Evolutionary conservation across 2,888 invertebrate species (phyloP).

Genomic region (Drosophila rubida): DNA sequence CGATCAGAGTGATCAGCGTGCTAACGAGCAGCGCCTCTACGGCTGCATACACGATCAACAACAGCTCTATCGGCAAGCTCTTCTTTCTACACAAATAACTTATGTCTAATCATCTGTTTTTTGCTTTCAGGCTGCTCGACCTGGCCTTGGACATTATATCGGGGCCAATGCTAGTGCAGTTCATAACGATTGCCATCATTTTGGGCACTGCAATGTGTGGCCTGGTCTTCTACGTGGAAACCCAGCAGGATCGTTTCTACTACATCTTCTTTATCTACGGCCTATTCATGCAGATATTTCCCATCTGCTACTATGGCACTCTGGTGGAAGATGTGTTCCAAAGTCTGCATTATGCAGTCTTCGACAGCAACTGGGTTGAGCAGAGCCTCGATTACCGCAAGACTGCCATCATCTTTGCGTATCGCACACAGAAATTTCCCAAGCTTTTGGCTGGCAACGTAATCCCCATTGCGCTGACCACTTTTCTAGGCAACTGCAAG

Average conservation of each 20-base stretch:
- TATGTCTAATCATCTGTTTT: not conserved
- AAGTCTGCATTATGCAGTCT: conserved; percentile 45
- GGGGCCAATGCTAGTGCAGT: conserved; percentile 58
- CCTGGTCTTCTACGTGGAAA: conserved; percentile 50
- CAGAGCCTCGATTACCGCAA: conserved; percentile 46
- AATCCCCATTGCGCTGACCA: conserved; percentile 58
- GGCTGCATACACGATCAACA: conserved; percentile 63
- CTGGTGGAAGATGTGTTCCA: conserved; percentile 36
- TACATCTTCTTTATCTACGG: conserved; percentile 27
- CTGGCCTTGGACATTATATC: conserved; percentile 46
- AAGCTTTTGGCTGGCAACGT: conserved; percentile 55
- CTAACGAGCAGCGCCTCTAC: conserved; percentile 50
- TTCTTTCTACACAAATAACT: not conserved
- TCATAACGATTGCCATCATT: conserved; percentile 51
- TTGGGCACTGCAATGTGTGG: conserved; percentile 42
- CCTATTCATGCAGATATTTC: conserved; percentile 49
- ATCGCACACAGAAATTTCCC: conserved; percentile 42
- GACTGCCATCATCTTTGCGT: conserved; percentile 43
- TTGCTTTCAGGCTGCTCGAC: conserved; percentile 37
- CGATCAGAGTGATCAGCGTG: conserved; percentile 2
- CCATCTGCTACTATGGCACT: conserved; percentile 59
- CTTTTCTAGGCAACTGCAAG: conserved; percentile 64
- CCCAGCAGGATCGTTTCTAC: conserved; percentile 27
- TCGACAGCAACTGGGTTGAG: conserved; percentile 61
- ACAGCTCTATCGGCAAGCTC: conserved; percentile 47